Conservation (phyloP, 1,140 invertebrate genomes). For the Lasioglossum albipes region DNA sequence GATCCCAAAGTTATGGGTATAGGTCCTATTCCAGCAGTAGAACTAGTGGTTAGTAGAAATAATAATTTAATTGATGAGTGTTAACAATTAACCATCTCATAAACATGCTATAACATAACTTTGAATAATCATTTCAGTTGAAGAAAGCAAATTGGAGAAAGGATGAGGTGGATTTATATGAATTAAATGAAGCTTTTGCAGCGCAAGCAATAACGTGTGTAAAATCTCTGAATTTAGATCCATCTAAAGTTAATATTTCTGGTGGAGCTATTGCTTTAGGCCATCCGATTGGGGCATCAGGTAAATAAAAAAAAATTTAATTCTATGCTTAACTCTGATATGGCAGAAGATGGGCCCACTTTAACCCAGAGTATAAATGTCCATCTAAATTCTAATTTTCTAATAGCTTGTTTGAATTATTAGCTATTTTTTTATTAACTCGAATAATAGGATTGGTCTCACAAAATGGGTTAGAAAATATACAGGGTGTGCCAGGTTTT, state of each 20-base stretch:
- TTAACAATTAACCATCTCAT: neutral
- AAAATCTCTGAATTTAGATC: constrained; percentile 84
- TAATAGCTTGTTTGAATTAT: no score
- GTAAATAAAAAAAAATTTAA: constrained; percentile 61
- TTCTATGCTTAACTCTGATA: no score
- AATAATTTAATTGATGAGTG: neutral
- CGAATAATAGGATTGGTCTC: no score
- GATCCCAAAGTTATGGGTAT: constrained; percentile 89
- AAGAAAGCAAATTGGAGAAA: constrained; percentile 89
- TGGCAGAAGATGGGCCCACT: no score
- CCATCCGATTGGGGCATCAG: constrained; percentile 93
- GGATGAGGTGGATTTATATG: constrained; percentile 92
- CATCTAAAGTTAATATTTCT: constrained; percentile 88
- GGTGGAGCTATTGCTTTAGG: constrained; percentile 95
- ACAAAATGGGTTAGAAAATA: no score
- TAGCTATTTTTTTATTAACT: no score
- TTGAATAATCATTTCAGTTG: constrained; percentile 81
- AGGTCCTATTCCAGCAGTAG: constrained; percentile 86
- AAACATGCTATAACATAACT: neutral
- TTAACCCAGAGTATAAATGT: no score
- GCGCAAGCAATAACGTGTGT: constrained; percentile 86
- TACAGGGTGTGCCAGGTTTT: no score
- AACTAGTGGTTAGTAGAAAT: constrained; percentile 81
- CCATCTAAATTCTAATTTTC: no score
- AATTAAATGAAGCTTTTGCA: constrained; percentile 94